A percentile compares a stretch with the other conserved stretches of the same genome.
Evolutionary conservation across 2,888 invertebrate species (phyloP).

Genomic region (Papilio protenor): DNA sequence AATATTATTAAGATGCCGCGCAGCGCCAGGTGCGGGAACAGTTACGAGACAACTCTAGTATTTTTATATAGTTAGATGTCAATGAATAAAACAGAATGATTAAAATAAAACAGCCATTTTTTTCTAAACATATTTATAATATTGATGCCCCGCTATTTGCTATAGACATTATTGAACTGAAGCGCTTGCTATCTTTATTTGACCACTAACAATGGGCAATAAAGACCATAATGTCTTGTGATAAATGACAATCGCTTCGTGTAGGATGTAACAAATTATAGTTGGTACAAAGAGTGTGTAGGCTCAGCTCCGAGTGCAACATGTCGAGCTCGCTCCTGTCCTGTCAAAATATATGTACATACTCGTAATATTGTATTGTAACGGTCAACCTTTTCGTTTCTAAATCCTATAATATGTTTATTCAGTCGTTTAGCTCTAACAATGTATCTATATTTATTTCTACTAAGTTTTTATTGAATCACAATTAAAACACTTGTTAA

Average conservation of each 20-base stretch:
- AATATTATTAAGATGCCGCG: not conserved
- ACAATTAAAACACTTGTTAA: too few relatives aligned
- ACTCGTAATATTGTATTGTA: not conserved
- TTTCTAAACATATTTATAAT: not conserved
- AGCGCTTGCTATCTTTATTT: not conserved
- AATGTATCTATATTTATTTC: not conserved
- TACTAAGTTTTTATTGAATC: not conserved
- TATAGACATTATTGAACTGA: not conserved
- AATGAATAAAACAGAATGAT: not conserved
- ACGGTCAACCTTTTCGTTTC: not conserved
- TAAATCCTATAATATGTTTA: not conserved
- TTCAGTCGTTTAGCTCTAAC: too few relatives aligned
- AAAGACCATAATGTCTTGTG: not conserved
- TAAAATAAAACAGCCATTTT: not conserved
- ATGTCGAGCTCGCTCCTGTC: not conserved
- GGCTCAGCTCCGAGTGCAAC: too few relatives aligned
- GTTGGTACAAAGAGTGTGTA: too few relatives aligned
- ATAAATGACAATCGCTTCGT: not conserved
- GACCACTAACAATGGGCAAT: not conserved
- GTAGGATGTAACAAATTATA: not conserved
- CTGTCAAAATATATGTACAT: not conserved
- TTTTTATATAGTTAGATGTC: not conserved
- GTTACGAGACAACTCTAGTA: not conserved
- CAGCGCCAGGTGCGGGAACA: not conserved
- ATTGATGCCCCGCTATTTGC: not conserved